Percentiles rank a stretch among this genome's conserved stretches.
Conservation (phyloP, 2,888 invertebrate genomes). For the Athrips mouffetella region DNA sequence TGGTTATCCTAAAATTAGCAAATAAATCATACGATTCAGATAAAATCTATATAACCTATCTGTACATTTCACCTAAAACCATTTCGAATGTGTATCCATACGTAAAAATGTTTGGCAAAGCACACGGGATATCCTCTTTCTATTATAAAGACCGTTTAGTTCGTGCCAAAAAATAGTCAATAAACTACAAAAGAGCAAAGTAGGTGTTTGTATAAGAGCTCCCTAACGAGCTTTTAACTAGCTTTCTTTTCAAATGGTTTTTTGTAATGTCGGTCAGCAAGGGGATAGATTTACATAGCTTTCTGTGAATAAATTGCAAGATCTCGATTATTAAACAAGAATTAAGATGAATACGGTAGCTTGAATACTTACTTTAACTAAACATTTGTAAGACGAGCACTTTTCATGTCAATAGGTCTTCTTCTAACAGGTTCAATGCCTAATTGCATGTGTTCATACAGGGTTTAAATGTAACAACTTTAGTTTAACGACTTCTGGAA, state of each 20-base stretch:
- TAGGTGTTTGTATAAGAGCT: conserved; percentile 9
- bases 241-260: conserved; percentile 1
- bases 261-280: not conserved
- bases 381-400: no score
- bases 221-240: conserved; percentile 14
- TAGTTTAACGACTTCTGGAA: no score
- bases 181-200: conserved; percentile 10
- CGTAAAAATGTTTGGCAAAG: conserved; percentile 10
- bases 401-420: no score
- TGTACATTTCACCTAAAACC: not conserved
- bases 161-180: conserved; percentile 11
- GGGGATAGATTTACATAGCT: conserved; percentile 1
- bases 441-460: no score
- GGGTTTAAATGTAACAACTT: no score
- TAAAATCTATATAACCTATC: not conserved
- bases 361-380: no score
- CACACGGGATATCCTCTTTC: not conserved
- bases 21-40: no score
- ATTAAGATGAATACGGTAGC: no score
- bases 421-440: no score
- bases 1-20: no score
- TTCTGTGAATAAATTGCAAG: not conserved
- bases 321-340: not conserved
- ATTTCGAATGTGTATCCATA: conserved; percentile 6
- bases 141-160: conserved; percentile 10